phyloP scores from a whole-genome alignment of 2,113 vertebrate species.

The Pygathrix nemaeus region DNA sequence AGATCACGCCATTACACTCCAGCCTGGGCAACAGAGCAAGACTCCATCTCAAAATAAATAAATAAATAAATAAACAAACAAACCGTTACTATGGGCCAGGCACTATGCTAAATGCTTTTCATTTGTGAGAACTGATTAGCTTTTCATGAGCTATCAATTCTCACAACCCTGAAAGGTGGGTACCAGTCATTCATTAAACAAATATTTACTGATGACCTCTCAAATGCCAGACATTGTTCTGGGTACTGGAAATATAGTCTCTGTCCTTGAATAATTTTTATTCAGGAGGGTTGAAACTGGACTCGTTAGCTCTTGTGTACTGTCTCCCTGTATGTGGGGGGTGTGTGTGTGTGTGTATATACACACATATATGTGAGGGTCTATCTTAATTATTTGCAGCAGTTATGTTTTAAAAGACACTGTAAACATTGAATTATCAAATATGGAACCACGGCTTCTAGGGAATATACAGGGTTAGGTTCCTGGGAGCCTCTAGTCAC shows the following conservation, averaged over 20 bases:
- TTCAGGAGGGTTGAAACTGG: background rate
- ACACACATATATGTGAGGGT: too few relatives aligned
- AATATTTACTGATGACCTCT: background rate
- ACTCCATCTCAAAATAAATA: too few relatives aligned
- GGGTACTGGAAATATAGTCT: background rate
- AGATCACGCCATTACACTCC: too few relatives aligned
- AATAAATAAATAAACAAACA: background rate
- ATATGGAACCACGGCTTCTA: background rate
- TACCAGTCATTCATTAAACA: background rate
- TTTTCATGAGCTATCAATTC: background rate
- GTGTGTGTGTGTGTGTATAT: background rate
- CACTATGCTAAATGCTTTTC: background rate
- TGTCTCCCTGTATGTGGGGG: background rate
- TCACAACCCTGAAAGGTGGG: background rate
- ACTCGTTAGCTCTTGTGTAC: background rate
- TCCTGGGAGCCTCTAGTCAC: background rate
- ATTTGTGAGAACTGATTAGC: background rate
- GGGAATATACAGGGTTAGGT: background rate
- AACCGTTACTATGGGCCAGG: background rate
- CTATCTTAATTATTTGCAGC: background rate
- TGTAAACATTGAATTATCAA: background rate
- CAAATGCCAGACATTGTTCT: background rate
- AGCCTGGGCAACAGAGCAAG: too few relatives aligned
- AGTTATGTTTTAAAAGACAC: background rate
- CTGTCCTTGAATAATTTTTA: background rate